Evolutionary conservation across 2,113 vertebrate genomes (phyloP).

Genomic region (Delphinapterus leucas): DNA sequence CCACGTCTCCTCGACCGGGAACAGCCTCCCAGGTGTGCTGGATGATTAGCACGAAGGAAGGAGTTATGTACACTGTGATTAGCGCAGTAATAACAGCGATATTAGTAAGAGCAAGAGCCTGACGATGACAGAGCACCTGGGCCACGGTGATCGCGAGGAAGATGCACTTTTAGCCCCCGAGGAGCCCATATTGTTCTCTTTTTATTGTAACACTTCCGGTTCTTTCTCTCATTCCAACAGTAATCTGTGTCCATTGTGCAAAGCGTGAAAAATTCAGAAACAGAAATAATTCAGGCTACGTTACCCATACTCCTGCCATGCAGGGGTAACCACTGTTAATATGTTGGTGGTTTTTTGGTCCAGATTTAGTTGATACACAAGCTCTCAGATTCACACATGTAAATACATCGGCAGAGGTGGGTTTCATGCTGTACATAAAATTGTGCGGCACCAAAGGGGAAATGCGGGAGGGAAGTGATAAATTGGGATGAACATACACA

Average conservation of each 20-base stretch:
- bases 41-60: conserved; percentile 53
- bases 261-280: background rate
- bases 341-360: background rate
- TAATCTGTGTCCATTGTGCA: background rate
- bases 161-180: background rate
- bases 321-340: background rate
- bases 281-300: background rate
- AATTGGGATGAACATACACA: background rate
- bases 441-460: background rate
- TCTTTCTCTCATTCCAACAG: background rate
- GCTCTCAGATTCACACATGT: background rate
- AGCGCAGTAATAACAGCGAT: conserved; percentile 37
- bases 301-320: background rate
- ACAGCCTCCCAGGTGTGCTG: conserved; percentile 65
- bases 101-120: background rate
- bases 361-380: background rate
- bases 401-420: background rate
- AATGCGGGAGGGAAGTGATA: background rate
- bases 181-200: background rate
- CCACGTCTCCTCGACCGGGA: conserved; percentile 39
- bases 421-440: background rate
- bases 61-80: conserved; percentile 32
- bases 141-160: background rate
- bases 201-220: fast-evolving
- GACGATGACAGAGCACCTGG: conserved; percentile 30